Evolutionary conservation across 1,140 invertebrate species (phyloP), one percentile per base, ranked within the genome.

Genomic region (Sminthurides bifidus): DNA sequence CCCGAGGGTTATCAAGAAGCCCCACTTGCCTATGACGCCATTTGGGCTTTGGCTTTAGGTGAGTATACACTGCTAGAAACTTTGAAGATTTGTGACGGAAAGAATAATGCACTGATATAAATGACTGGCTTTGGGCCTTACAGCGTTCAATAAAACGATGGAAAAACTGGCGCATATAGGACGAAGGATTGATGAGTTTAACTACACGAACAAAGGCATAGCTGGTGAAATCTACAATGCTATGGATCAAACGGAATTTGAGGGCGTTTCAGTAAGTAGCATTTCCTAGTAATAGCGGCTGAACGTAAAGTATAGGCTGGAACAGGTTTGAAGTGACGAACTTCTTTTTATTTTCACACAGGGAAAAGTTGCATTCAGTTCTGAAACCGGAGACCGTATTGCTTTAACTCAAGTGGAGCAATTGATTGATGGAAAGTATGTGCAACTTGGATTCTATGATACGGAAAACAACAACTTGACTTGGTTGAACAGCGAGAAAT

Each of bases 341-440:
- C 27, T 38, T 54, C 5, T 21, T 54, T 48, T 35, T 44, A 44
- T 48, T 6, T 37, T 0, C 14, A 27, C 21, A 26, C 23, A 53
- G 56, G 50, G 50, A 2, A 31, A 29, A 23, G 56, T 56, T 2
- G 56, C 52, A 19, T 54, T 56, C 24, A 58, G 46, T 29, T 52
- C 23, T 14, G 93, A 92, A 0, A 87, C 92, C 74, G 96, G 96
- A 64, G 95, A 98, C 74, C 81, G 96, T 65, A 98, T 99, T 67
- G 92, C 94, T n/a, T 77, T 93, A 69, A 98, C 93, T 6, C 90
- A 96, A 75, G 92, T 98, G 58, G 95, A 99, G 71, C 95, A 99
- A 73, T 84, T 98, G 75, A 82, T 83, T 65, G 85, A 93, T 73
- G 92, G 92, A 46, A 89, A 86, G 67, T 98, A 98, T 70, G 81